Evolutionary conservation across 2,888 invertebrate genomes (phyloP).

Genomic region (Harpalus rufipes): DNA sequence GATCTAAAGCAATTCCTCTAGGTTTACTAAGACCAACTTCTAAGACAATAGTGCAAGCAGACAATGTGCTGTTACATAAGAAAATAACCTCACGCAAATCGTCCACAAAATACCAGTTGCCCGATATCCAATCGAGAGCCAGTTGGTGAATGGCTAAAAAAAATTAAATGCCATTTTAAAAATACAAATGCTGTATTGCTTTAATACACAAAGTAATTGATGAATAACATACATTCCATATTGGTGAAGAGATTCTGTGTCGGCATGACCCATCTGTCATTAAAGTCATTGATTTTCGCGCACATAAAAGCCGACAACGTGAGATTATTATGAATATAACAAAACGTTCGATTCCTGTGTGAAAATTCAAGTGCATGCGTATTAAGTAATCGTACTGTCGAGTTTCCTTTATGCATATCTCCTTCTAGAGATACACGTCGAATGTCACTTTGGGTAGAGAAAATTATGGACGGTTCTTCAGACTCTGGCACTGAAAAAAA

Average conservation of each 20-base stretch:
- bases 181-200: too few species aligned
- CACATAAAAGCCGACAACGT: slow-evolving; percentile 81
- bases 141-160: slow-evolving; percentile 85
- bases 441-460: slow-evolving; percentile 84
- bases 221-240: slow-evolving; percentile 80
- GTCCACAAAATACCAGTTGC: slow-evolving; percentile 92
- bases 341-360: slow-evolving; percentile 83
- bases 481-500: slow-evolving; percentile 81
- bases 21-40: slow-evolving; percentile 85
- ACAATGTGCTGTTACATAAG: slow-evolving; percentile 83
- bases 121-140: slow-evolving; percentile 90
- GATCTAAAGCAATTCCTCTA: slow-evolving; percentile 88
- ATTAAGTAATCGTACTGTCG: slow-evolving; percentile 75
- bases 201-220: too few species aligned
- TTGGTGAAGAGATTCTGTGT: slow-evolving; percentile 82
- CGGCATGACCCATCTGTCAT: slow-evolving; percentile 80
- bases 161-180: not conserved
- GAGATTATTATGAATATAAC: slow-evolving; percentile 85
- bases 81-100: slow-evolving; percentile 84
- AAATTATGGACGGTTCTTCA: slow-evolving; percentile 83
- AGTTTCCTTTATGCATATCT: slow-evolving; percentile 76
- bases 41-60: slow-evolving; percentile 84
- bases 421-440: slow-evolving; percentile 82
- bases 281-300: slow-evolving; percentile 83
- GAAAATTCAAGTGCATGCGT: slow-evolving; percentile 82